These are phyloP conservation scores for Bombylius major DNA, from an alignment of 2,888 invertebrate species.

Conservation along the genomic window DNA sequence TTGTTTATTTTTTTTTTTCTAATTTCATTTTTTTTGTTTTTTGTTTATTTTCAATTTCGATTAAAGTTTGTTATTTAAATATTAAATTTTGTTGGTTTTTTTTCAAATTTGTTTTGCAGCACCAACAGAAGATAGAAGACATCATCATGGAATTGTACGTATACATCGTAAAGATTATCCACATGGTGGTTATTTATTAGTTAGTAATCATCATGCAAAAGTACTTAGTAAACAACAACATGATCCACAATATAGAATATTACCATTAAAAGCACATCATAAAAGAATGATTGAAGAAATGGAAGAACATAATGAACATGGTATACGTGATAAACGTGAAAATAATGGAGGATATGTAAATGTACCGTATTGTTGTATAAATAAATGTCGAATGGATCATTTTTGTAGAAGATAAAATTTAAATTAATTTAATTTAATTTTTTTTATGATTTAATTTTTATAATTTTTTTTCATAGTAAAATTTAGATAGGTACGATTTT, in stretches of 20 bases:
- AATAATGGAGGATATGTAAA: not conserved
- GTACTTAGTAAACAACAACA: not conserved
- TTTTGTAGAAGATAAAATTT: slow-evolving; percentile 5
- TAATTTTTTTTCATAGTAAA: not conserved
- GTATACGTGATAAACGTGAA: slow-evolving; percentile 1
- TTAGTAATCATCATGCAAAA: slow-evolving; percentile 4
- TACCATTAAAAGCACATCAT: not conserved
- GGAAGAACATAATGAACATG: not conserved
- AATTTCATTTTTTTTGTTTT: not conserved
- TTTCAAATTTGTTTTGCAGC: not conserved
- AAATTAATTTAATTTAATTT: not conserved
- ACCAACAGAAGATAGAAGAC: not conserved
- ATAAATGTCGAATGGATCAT: slow-evolving; percentile 5
- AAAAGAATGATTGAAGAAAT: not conserved
- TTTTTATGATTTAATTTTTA: not conserved
- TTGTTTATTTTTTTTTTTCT: no score
- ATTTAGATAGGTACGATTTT: not conserved
- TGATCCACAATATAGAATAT: slow-evolving; percentile 4
- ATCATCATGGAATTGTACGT: slow-evolving; percentile 2
- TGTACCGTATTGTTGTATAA: slow-evolving; percentile 5
- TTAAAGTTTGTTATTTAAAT: not conserved
- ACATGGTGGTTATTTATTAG: slow-evolving; percentile 3
- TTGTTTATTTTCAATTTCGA: not conserved
- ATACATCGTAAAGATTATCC: slow-evolving; percentile 5
- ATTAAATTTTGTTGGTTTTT: not conserved